Conservation (phyloP, 2,113 vertebrate species). For the Romanogobio albipinnatus region DNA sequence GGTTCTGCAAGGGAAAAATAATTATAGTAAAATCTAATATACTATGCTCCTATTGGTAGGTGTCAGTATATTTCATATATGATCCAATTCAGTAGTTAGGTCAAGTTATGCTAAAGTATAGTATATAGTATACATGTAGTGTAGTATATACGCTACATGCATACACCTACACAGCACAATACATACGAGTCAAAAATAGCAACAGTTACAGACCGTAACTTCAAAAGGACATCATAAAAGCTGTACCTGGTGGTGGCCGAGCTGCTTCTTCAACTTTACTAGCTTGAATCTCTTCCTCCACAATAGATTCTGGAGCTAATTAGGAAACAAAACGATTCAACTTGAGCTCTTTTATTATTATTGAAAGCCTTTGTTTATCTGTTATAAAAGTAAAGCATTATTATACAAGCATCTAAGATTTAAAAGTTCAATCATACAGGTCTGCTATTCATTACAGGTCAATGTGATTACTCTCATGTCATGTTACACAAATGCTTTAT, state of each 20-base stretch:
- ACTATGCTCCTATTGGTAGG: neutral
- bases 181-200: neutral
- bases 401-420: too few species aligned
- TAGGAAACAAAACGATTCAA: neutral
- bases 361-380: neutral
- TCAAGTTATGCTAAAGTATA: neutral
- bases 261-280: constrained; percentile 58
- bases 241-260: constrained; percentile 33
- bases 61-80: neutral
- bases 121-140: neutral
- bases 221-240: neutral
- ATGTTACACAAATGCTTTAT: constrained; percentile 22
- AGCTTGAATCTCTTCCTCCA: constrained; percentile 52
- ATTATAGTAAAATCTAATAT: neutral
- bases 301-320: constrained; percentile 43
- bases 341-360: neutral
- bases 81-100: neutral
- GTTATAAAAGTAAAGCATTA: too few species aligned
- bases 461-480: neutral
- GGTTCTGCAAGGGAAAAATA: constrained; percentile 5
- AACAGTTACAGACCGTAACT: neutral
- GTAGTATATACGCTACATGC: neutral
- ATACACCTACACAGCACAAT: neutral
- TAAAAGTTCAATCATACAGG: neutral
- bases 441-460: neutral